These are phyloP conservation scores for Mystacornis crossleyi DNA, from an alignment of 2,113 vertebrate species.

Conservation along the genomic window DNA sequence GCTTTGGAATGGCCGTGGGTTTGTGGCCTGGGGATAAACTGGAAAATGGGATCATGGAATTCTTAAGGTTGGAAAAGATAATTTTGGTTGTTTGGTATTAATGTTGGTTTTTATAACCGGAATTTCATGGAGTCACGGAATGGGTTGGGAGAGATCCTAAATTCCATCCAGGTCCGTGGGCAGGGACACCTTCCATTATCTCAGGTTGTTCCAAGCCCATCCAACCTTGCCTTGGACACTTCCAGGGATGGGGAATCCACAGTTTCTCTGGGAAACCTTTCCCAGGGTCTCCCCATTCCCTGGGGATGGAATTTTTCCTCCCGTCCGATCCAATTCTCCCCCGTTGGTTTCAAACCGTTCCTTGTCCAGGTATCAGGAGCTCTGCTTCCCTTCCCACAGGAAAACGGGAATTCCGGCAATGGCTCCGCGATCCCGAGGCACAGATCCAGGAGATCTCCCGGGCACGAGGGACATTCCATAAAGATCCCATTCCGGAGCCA, in stretches of 20 bases:
- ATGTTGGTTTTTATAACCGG: rapidly evolving
- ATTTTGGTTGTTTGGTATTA: not conserved
- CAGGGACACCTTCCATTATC: not conserved
- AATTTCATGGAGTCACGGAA: not conserved
- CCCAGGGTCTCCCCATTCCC: not conserved
- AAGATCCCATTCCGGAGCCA: not conserved
- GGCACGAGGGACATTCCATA: rapidly evolving
- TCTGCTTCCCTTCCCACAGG: not conserved
- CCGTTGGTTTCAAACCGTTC: not conserved
- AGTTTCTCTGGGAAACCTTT: not conserved
- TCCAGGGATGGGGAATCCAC: not conserved
- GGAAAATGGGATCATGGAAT: not conserved
- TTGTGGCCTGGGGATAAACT: too few relatives aligned
- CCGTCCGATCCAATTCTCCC: not conserved
- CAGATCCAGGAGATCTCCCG: not conserved
- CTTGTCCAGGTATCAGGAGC: rapidly evolving
- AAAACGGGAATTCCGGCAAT: not conserved
- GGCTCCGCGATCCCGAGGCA: not conserved
- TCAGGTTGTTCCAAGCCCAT: not conserved
- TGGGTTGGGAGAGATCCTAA: not conserved
- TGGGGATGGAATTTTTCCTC: not conserved
- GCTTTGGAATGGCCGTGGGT: rapidly evolving
- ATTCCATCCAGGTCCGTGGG: rapidly evolving
- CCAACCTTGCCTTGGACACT: not conserved
- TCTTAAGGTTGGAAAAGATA: not conserved